Conservation (phyloP, 2,888 invertebrate species). For the Drosophila borborema region DNA sequence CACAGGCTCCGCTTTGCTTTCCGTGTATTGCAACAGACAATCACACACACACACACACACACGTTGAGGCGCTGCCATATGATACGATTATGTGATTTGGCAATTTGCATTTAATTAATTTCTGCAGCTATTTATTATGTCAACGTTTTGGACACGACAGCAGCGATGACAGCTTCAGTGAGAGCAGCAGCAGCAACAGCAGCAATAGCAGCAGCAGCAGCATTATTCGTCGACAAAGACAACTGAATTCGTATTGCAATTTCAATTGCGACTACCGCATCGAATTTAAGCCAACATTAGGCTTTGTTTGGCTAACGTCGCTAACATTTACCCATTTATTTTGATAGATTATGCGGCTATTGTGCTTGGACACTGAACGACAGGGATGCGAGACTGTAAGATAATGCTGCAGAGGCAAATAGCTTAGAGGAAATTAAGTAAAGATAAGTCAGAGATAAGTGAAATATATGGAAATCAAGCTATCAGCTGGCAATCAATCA, state of each 20-base stretch:
- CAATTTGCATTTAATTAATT: conserved; percentile 79
- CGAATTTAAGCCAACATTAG: conserved; percentile 35
- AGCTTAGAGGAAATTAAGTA: not conserved
- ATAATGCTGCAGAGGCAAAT: not conserved
- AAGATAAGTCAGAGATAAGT: not conserved
- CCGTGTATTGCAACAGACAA: conserved; percentile 67
- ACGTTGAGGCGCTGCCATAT: conserved; percentile 64
- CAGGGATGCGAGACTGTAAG: conserved; percentile 7
- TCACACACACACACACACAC: not conserved
- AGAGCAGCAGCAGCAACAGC: conserved; percentile 5
- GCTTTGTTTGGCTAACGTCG: conserved; percentile 34
- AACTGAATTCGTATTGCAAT: conserved; percentile 35
- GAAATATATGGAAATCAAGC: not conserved
- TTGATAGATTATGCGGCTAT: conserved; percentile 26
- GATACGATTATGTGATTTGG: conserved; percentile 79
- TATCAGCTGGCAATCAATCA: not conserved
- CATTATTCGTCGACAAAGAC: not conserved
- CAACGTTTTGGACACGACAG: conserved; percentile 51
- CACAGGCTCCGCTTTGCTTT: conserved; percentile 39
- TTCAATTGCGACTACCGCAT: conserved; percentile 49
- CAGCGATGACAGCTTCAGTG: conserved; percentile 52
- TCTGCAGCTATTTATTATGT: conserved; percentile 77
- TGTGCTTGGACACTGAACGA: conserved; percentile 16
- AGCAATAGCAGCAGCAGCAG: not conserved
- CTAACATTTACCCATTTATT: conserved; percentile 5